These are phyloP conservation scores for Henicopernis longicauda DNA, from an alignment of 2,113 vertebrate species.

Conservation along the genomic window DNA sequence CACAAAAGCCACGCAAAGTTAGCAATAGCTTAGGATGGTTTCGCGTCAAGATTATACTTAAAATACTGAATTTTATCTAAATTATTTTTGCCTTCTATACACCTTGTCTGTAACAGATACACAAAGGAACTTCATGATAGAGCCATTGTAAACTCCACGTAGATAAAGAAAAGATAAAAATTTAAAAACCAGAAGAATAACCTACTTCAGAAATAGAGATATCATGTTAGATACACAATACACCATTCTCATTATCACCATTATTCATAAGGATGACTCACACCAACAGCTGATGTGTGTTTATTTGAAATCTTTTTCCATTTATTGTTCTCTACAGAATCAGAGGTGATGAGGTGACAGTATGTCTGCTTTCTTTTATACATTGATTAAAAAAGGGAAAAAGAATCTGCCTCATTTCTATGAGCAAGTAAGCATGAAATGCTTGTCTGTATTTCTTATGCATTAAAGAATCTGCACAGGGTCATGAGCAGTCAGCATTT, in stretches of 20 bases:
- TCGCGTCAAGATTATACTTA: background rate
- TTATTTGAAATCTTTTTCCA: slow-evolving; percentile 45
- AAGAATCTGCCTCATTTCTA: background rate
- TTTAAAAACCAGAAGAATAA: background rate
- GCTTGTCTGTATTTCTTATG: background rate
- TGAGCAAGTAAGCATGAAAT: background rate
- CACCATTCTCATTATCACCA: background rate
- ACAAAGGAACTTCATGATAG: background rate
- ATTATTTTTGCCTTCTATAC: background rate
- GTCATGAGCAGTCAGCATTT: background rate
- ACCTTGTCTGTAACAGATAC: background rate
- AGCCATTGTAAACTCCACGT: background rate
- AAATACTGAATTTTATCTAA: background rate
- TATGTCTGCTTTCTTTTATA: slow-evolving; percentile 39
- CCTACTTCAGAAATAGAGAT: background rate
- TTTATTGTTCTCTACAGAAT: slow-evolving; percentile 19
- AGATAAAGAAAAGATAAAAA: background rate
- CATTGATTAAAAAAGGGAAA: slow-evolving; percentile 5
- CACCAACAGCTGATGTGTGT: slow-evolving; percentile 10
- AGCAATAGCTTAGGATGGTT: background rate
- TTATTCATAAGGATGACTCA: slow-evolving; percentile 41
- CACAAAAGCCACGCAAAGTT: background rate
- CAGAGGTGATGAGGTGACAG: slow-evolving; percentile 9
- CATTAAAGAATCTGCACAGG: background rate
- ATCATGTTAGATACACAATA: background rate